Evolutionary conservation across 2,797 vertebrate species (phyloP), one percentile per base, ranked within the genome.

Genomic region (Setipinna tenuifilis): DNA sequence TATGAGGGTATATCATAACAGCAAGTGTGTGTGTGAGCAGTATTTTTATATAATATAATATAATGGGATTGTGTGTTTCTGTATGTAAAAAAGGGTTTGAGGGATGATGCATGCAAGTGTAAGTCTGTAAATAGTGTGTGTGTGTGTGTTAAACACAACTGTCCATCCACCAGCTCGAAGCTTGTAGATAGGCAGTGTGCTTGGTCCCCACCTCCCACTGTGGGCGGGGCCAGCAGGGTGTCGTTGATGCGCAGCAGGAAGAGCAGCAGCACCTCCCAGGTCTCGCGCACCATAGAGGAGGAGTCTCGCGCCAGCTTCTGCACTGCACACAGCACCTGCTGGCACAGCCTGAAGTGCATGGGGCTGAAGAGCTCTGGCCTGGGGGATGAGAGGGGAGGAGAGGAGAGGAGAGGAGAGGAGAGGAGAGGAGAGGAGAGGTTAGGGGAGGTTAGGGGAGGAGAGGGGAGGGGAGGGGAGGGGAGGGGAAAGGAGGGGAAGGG

Each of bases 231-330:
- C 85, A 98, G 93, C 71, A 98, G 94, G 31, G 94, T 94, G 89
- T 98, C 97, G 89, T 98, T 98, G 93, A 99, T 97, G 91, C 96
- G 96, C 58, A 99, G 96, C 89, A 99, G 94, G 93, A 99, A 99
- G 78, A 98, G 94, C 2, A 99, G 93, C 90, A 99, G 95, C 85
- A 96, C 96, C 90, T 98, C 97, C 98, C 98, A 98, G 57, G 98
- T 99, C 93, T 99, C 97, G 93, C 96, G 95, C 86, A 94, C 96
- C 96, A 99, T 98, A 25, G 75, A 59, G 28, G 88, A 50, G 2
- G 91, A 91, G 61, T 97, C 97, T 0, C 94, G 96, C n/a, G 97
- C 96, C 92, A 99, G 89, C 88, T 96, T 97, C 93, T 97, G 97
- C 87, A 97, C 97, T 65, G 97, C 95, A 92, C 93, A 95, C 91